These are phyloP conservation scores for Chrysolina oricalcia DNA, from an alignment of 2,888 invertebrate species.

Conservation along the genomic window DNA sequence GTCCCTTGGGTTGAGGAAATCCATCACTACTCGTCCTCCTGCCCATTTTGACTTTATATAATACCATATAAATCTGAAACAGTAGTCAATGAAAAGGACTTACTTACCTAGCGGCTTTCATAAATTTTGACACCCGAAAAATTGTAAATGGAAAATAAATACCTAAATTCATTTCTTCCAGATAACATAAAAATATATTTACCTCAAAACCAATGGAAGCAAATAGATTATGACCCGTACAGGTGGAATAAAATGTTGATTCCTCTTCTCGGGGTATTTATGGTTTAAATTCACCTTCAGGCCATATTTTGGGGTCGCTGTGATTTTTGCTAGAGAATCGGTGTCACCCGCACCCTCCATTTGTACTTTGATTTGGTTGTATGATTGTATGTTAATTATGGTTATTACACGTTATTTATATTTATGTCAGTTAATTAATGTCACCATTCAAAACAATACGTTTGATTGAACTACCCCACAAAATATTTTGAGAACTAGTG, in stretches of 20 bases:
- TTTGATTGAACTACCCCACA: no score
- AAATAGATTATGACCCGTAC: slow-evolving; percentile 81
- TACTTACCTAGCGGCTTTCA: background rate
- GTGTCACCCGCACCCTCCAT: background rate
- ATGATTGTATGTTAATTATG: no score
- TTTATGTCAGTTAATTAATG: no score
- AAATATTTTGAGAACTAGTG: no score
- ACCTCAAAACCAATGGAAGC: slow-evolving; percentile 84
- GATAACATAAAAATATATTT: slow-evolving; percentile 35
- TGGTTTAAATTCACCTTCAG: slow-evolving; percentile 84
- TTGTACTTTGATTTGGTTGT: background rate
- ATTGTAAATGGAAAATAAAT: no score
- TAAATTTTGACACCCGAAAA: no score
- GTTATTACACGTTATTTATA: no score
- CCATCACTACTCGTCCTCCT: slow-evolving; percentile 84
- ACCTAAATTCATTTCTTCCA: background rate
- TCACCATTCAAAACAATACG: no score
- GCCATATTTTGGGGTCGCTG: slow-evolving; percentile 77
- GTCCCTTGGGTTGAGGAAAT: slow-evolving; percentile 81
- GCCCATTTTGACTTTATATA: slow-evolving; percentile 78
- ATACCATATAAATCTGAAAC: slow-evolving; percentile 81
- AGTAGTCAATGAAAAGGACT: background rate
- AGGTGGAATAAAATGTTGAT: slow-evolving; percentile 79
- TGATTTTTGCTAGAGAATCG: background rate
- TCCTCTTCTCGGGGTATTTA: slow-evolving; percentile 83